Evolutionary conservation across 2,113 vertebrate genomes (phyloP), one percentile per base, ranked within the genome.

Genomic region (Sinocyclocheilus grahami): DNA sequence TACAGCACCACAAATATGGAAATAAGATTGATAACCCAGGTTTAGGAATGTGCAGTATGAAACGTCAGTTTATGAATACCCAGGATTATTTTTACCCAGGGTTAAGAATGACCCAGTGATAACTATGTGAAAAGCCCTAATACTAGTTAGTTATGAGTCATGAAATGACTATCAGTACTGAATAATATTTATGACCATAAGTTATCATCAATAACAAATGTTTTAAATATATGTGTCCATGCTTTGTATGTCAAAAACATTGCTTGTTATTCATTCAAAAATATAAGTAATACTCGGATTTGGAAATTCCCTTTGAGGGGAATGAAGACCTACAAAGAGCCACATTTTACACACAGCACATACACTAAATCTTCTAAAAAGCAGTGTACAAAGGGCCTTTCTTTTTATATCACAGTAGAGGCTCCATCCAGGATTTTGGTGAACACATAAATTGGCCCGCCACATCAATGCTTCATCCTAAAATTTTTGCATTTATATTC

Each of bases 401-500:
- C 22, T 81, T n/a, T 81, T 81, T 65, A 11, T 18, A 53, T 82
- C 74, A 77, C 51, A 76, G 71, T 18, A 8, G 33, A 75, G 39
- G 14, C 33, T 84, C 71, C 22, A 48, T 27, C 37, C 37, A 76
- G 9, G 20, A 22, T 55, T 39, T 74, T 53, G 30, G 37, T 2
- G 22, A 60, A 58, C 48, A 71, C 46, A 74, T 74, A 46, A 87
- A 55, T 65, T 87, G 39, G 16, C n/a, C 27, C 53, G 20, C 60
- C 58, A 77, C n/a, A 78, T 65, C 72, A 77, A 5, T 63, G 74
- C 71, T 84, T 77, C 78, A 75, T 62, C 37, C 48, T 58, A 30
- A 80, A 16, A n/a, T 83, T 78, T 72, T 10, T 69, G 60, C 72
- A 63, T 87, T 79, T 80, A 69, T 75, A 88, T 74, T 85, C 58